Conservation (phyloP, 2,113 vertebrate species). For the Phylloscopus whistleri region DNA sequence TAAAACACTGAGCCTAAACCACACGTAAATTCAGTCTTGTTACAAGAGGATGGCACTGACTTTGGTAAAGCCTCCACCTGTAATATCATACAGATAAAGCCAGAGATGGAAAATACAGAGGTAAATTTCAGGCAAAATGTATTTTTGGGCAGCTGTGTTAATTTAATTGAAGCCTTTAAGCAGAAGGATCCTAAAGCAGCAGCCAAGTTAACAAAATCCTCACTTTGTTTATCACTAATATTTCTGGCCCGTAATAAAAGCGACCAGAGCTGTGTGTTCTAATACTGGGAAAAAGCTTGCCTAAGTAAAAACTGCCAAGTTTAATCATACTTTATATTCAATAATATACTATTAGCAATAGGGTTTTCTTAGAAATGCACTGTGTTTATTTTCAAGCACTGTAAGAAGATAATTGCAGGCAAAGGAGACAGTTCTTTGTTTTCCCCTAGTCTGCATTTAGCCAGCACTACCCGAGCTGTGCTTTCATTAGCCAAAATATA, state of each 20-base stretch:
- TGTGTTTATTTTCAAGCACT: conserved; percentile 8
- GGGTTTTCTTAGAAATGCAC: neutral
- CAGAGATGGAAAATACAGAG: neutral
- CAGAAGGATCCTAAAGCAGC: neutral
- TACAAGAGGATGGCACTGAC: neutral
- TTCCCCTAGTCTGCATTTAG: neutral
- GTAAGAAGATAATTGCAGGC: conserved; percentile 31
- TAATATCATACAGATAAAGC: neutral
- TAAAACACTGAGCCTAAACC: neutral
- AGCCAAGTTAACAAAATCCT: neutral
- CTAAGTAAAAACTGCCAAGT: conserved; percentile 1
- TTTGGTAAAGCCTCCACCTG: neutral
- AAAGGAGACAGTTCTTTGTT: conserved; percentile 12
- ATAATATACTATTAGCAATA: neutral
- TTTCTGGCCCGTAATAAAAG: neutral
- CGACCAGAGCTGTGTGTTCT: neutral
- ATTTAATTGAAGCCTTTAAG: neutral
- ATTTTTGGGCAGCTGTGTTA: neutral
- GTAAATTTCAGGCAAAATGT: neutral
- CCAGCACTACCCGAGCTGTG: neutral
- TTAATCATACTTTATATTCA: neutral
- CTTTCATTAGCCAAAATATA: conserved; percentile 13
- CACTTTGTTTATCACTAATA: neutral
- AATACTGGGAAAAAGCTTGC: neutral
- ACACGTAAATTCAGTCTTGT: neutral